A percentile compares a stretch with the other conserved stretches of the same genome.
Evolutionary conservation across 2,888 invertebrate genomes (phyloP).

Genomic region (Lamellibrachia columna): DNA sequence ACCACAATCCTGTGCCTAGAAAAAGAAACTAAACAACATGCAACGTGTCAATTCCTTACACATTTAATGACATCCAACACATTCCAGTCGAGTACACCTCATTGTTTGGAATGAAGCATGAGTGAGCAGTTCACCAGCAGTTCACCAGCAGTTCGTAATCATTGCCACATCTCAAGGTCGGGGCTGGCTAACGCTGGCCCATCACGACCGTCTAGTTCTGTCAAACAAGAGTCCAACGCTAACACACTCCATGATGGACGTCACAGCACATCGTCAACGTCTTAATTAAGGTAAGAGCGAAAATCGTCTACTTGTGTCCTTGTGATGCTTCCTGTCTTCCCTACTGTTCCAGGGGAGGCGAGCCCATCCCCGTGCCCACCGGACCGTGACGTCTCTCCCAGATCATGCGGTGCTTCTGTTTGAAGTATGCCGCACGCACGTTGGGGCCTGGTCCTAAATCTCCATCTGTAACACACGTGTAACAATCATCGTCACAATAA

Average conservation of each 20-base stretch:
- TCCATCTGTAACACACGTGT: slow-evolving; percentile 73
- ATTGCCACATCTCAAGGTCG: neutral
- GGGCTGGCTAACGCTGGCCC: neutral
- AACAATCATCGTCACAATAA: too few relatives aligned
- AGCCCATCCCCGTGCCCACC: slow-evolving; percentile 42
- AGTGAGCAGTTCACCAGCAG: neutral
- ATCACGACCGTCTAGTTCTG: neutral
- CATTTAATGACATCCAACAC: neutral
- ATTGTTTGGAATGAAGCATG: neutral
- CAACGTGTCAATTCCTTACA: neutral
- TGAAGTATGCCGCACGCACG: slow-evolving; percentile 86
- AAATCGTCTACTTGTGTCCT: slow-evolving; percentile 6
- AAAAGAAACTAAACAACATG: neutral
- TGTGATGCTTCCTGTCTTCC: neutral
- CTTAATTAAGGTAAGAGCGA: neutral
- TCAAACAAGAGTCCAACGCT: neutral
- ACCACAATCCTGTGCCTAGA: neutral
- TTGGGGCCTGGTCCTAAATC: slow-evolving; percentile 83
- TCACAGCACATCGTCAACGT: neutral
- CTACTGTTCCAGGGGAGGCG: neutral
- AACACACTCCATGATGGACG: neutral
- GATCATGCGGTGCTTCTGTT: slow-evolving; percentile 97
- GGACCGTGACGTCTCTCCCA: slow-evolving; percentile 88
- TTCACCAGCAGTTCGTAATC: neutral
- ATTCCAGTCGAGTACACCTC: neutral